Conservation (phyloP, 1,140 invertebrate genomes). For the Megalopta genalis region DNA sequence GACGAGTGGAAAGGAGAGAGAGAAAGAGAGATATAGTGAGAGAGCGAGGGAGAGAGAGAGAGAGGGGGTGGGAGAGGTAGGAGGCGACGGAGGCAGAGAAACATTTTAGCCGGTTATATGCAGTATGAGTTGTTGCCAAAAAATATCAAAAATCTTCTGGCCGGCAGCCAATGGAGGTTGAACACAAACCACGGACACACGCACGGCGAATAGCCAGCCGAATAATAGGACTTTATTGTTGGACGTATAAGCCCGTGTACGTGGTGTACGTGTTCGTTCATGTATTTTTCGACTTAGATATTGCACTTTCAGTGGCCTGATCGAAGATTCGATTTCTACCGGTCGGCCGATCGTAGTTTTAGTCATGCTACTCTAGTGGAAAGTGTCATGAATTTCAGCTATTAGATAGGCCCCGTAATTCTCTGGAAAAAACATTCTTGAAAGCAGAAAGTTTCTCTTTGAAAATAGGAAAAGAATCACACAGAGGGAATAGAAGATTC, state of each 20-base stretch:
- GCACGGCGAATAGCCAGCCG: constrained; percentile 61
- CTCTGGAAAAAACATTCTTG: no score
- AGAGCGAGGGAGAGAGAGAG: background rate
- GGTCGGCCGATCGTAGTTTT: background rate
- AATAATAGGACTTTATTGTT: constrained; percentile 71
- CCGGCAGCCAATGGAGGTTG: constrained; percentile 56
- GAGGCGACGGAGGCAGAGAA: constrained; percentile 44
- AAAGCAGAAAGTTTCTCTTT: no score
- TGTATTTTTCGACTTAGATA: constrained; percentile 44
- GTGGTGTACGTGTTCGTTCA: background rate
- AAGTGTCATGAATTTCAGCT: no score
- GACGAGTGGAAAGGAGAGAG: no score
- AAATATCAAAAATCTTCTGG: constrained; percentile 75
- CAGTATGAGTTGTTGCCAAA: constrained; percentile 71
- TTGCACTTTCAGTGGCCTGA: constrained; percentile 17
- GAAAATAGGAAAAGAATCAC: no score
- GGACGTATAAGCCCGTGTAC: constrained; percentile 28
- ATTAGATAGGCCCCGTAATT: no score
- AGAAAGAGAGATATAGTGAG: background rate
- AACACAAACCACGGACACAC: constrained; percentile 61
- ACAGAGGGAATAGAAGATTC: no score
- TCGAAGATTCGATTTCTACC: constrained; percentile 3
- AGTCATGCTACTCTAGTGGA: no score
- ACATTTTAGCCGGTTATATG: constrained; percentile 73
- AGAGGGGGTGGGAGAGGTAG: background rate